Percentiles rank a stretch among this genome's conserved stretches.
phyloP scores from a whole-genome alignment of 2,797 vertebrate species.

The Sebastes umbrosus region DNA sequence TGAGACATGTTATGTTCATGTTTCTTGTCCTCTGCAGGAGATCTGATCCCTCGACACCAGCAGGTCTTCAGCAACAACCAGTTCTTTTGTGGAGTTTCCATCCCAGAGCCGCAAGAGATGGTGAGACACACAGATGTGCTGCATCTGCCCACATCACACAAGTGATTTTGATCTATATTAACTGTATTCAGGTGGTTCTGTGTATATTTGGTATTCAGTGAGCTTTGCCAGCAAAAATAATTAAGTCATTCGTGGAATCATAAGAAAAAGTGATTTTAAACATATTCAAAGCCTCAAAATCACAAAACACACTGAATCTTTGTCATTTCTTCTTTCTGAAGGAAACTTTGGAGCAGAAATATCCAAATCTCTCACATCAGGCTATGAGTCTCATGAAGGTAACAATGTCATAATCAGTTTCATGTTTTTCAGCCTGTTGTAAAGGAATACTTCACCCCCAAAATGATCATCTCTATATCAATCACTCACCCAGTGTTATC shows the following conservation, averaged over 20 bases:
- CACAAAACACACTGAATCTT: background rate
- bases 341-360: conserved; percentile 91
- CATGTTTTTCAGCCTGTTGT: background rate
- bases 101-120: conserved; percentile 91
- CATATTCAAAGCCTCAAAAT: background rate
- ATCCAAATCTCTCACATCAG: conserved; percentile 87
- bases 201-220: background rate
- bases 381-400: conserved; percentile 94
- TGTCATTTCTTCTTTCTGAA: conserved; percentile 59
- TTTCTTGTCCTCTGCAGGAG: conserved; percentile 79
- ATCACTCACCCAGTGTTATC: background rate
- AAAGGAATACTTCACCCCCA: background rate
- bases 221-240: background rate
- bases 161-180: background rate
- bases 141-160: background rate
- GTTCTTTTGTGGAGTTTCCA: conserved; percentile 94
- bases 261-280: background rate
- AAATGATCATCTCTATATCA: background rate
- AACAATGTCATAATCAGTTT: conserved; percentile 25
- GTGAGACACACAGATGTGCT: conserved; percentile 73
- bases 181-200: background rate
- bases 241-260: background rate
- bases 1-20: background rate
- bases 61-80: conserved; percentile 96
- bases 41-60: conserved; percentile 95